Percentiles rank a stretch among this genome's conserved stretches.
phyloP scores from a whole-genome alignment of 2,113 vertebrate genomes.

The Hippocampus guttulatus region DNA sequence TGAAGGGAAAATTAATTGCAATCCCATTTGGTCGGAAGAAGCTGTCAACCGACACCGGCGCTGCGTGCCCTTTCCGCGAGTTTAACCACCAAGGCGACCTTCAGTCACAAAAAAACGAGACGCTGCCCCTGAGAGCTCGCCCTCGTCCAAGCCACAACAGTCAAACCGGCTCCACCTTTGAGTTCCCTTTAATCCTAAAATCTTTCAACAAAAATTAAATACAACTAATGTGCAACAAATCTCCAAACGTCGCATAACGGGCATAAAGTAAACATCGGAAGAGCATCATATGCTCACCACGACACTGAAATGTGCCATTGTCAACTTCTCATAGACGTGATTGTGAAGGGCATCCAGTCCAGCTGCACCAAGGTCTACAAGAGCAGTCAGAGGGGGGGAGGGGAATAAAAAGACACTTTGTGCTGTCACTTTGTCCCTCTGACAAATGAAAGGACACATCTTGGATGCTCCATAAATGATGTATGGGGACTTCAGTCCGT shows the following conservation, averaged over 20 bases:
- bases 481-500: conserved; percentile 14
- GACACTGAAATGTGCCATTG: background rate
- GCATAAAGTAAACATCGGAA: no score
- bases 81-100: conserved; percentile 57
- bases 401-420: conserved; percentile 13
- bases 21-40: conserved; percentile 17
- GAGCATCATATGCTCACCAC: background rate
- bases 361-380: no score
- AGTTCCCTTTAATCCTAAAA: conserved; percentile 55
- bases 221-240: no score
- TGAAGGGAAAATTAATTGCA: conserved; percentile 4
- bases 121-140: conserved; percentile 53
- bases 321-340: background rate
- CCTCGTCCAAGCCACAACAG: conserved; percentile 55
- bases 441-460: conserved; percentile 10
- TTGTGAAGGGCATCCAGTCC: no score
- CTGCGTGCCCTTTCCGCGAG: conserved; percentile 55
- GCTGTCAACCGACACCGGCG: conserved; percentile 49
- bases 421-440: conserved; percentile 16
- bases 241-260: background rate
- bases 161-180: conserved; percentile 52
- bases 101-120: conserved; percentile 49
- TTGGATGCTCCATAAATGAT: conserved; percentile 46
- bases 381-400: no score
- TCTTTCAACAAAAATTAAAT: conserved; percentile 8